These are phyloP conservation scores for Drosophila prolongata DNA, from an alignment of 2,888 invertebrate genomes.

Conservation along the genomic window DNA sequence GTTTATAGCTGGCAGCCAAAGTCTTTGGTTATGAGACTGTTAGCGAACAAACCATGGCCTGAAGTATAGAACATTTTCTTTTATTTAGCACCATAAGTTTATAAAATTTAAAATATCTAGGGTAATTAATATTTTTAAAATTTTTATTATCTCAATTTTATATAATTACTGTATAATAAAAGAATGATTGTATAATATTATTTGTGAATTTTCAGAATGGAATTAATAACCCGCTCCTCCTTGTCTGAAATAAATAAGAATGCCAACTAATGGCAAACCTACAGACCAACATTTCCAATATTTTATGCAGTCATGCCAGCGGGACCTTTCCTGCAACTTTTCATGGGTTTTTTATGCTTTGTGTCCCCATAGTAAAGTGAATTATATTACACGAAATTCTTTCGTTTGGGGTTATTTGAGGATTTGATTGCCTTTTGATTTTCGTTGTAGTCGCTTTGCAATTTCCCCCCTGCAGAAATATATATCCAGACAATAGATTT, in stretches of 20 bases:
- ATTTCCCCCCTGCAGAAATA: conserved; percentile 19
- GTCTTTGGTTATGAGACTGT: conserved; percentile 4
- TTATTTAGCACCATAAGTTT: too few species aligned
- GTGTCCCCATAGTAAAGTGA: conserved; percentile 35
- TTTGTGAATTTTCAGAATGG: too few species aligned
- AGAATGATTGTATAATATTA: too few species aligned
- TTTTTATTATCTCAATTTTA: too few species aligned
- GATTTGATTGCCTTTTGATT: conserved; percentile 70
- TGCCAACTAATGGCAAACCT: conserved; percentile 8
- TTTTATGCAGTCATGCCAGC: conserved; percentile 21
- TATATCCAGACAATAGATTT: conserved; percentile 65
- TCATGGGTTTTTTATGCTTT: conserved; percentile 36
- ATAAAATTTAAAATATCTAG: neutral
- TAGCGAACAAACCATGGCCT: too few species aligned
- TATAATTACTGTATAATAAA: too few species aligned
- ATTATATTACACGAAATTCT: conserved; percentile 49
- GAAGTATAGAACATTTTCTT: neutral
- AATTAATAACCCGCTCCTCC: too few species aligned
- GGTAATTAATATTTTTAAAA: too few species aligned
- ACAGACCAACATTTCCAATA: conserved; percentile 8
- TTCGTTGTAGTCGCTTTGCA: conserved; percentile 26
- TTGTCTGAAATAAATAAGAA: neutral
- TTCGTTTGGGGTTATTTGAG: conserved; percentile 36
- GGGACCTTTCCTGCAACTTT: conserved; percentile 16
- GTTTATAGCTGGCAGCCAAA: neutral